Evolutionary conservation across 2,113 vertebrate genomes (phyloP).

Genomic region (Ia io): DNA sequence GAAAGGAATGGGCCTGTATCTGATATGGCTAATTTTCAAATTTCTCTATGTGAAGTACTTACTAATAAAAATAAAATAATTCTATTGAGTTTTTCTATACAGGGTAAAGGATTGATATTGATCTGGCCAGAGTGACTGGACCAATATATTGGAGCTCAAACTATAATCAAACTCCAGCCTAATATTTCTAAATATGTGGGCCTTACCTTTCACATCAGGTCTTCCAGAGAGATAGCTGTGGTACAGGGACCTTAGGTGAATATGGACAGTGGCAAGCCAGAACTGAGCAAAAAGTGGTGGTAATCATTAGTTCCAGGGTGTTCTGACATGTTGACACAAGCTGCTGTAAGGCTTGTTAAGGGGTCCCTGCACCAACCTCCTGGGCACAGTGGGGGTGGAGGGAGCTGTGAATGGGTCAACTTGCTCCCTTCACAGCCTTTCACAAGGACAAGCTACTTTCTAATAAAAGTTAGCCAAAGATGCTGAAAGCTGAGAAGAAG

Average conservation of each 20-base stretch:
- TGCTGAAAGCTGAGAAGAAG: neutral
- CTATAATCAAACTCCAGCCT: neutral
- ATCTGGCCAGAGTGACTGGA: neutral
- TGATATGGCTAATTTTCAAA: slow-evolving; percentile 31
- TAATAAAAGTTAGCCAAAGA: neutral
- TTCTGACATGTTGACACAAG: neutral
- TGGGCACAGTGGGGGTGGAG: neutral
- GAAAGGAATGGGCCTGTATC: slow-evolving; percentile 29
- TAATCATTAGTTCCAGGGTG: neutral
- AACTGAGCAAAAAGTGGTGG: neutral
- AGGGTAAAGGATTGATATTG: neutral
- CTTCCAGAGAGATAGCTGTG: neutral
- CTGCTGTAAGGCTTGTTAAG: neutral
- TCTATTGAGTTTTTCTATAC: neutral
- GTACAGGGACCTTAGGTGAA: neutral
- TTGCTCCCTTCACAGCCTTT: neutral
- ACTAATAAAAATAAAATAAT: slow-evolving; percentile 14
- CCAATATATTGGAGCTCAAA: slow-evolving; percentile 3
- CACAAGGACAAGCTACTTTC: neutral
- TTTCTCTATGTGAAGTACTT: neutral
- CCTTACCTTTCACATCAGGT: neutral
- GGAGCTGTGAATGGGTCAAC: neutral
- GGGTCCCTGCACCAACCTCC: neutral
- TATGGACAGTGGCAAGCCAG: neutral
- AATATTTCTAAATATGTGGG: slow-evolving; percentile 27